phyloP scores from a whole-genome alignment of 2,888 invertebrate genomes.

The Meta bourneti region DNA sequence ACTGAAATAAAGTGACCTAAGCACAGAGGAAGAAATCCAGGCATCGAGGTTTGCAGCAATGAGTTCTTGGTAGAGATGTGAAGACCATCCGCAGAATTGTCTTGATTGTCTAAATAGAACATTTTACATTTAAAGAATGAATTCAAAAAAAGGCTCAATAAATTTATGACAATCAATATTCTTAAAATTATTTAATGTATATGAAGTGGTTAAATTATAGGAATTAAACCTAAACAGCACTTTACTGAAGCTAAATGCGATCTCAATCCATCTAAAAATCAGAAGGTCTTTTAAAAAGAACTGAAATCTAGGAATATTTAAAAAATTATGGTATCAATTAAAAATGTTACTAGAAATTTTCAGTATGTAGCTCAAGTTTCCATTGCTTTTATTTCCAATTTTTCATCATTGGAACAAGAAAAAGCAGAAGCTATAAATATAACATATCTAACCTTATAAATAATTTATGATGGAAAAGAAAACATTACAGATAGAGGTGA shows the following conservation, averaged over 20 bases:
- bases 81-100: neutral
- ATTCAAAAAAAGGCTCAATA: neutral
- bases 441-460: too few species aligned
- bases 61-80: neutral
- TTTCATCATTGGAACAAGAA: too few species aligned
- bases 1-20: conserved; percentile 38
- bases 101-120: conserved; percentile 15
- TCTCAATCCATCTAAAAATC: neutral
- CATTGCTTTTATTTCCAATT: too few species aligned
- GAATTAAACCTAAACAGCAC: neutral
- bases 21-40: conserved; percentile 43
- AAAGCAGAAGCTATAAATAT: too few species aligned
- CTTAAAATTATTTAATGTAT: neutral
- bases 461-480: too few species aligned
- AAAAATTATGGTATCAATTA: neutral
- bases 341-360: too few species aligned
- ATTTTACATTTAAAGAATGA: neutral
- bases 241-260: neutral
- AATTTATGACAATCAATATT: neutral
- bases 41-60: conserved; percentile 42
- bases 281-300: neutral
- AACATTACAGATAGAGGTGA: too few species aligned
- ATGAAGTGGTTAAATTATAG: too few species aligned
- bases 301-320: neutral
- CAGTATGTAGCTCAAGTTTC: too few species aligned